phyloP scores from a whole-genome alignment of 2,113 vertebrate species.

The Channa maculata region DNA sequence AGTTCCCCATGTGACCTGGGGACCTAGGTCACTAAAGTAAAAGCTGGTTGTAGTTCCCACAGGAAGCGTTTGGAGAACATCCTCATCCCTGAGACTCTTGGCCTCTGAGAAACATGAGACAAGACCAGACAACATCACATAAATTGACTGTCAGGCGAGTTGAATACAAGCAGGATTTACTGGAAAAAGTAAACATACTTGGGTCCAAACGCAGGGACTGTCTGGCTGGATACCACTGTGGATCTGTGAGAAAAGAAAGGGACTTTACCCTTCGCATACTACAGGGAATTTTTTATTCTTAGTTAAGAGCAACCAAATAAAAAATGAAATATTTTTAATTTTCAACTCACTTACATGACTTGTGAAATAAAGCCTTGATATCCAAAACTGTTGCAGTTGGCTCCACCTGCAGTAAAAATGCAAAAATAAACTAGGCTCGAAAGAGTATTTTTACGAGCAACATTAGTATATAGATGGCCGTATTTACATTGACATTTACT shows the following conservation, averaged over 20 bases:
- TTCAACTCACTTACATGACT: slow-evolving; percentile 85
- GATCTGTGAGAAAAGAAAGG: slow-evolving; percentile 81
- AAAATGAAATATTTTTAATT: background rate
- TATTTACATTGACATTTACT: slow-evolving; percentile 8
- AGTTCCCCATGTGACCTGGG: slow-evolving; percentile 96
- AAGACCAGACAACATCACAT: background rate
- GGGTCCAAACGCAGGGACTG: slow-evolving; percentile 93
- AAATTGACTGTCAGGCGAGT: background rate
- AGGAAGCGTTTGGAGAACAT: slow-evolving; percentile 91
- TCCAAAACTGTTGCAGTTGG: slow-evolving; percentile 91
- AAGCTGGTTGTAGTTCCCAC: slow-evolving; percentile 95
- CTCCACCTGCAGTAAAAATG: slow-evolving; percentile 85
- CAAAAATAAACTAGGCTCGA: background rate
- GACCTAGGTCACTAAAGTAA: slow-evolving; percentile 93
- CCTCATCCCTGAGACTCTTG: slow-evolving; percentile 91
- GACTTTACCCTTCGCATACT: slow-evolving; percentile 1
- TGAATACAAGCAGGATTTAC: background rate
- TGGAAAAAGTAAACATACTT: slow-evolving; percentile 82
- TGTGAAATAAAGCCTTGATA: slow-evolving; percentile 93
- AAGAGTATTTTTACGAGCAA: background rate
- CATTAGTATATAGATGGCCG: background rate
- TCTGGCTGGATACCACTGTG: slow-evolving; percentile 92
- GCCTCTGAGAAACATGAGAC: slow-evolving; percentile 82
- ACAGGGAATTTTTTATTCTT: background rate
- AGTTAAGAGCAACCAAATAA: background rate